These are phyloP conservation scores for Procambarus virginalis DNA, from an alignment of 1,140 invertebrate species.

Conservation along the genomic window DNA sequence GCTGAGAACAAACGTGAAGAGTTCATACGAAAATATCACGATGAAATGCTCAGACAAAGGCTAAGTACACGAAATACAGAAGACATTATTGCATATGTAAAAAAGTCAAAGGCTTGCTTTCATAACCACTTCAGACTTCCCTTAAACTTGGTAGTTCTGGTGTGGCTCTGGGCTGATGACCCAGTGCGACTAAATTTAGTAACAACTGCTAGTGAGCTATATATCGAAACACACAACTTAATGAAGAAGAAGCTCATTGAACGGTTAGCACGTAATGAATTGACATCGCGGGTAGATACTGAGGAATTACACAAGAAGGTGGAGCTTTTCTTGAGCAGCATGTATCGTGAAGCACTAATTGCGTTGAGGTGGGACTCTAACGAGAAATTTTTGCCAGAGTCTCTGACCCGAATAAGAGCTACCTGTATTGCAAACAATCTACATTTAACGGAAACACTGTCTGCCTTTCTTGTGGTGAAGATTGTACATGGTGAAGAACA, in stretches of 20 bases:
- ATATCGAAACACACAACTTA: conserved; percentile 6
- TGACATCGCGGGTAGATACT: neutral
- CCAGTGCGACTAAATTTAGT: neutral
- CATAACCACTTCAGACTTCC: conserved; percentile 19
- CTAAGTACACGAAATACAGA: conserved; percentile 25
- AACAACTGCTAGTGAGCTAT: conserved; percentile 31
- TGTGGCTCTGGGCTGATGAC: conserved; percentile 46
- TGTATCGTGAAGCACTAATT: conserved; percentile 8
- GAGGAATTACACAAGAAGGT: conserved; percentile 22
- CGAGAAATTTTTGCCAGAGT: conserved; percentile 10
- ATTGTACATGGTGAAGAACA: conserved; percentile 17
- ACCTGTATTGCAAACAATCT: conserved; percentile 13
- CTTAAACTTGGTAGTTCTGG: conserved; percentile 31
- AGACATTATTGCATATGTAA: conserved; percentile 1
- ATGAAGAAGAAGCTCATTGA: conserved; percentile 39
- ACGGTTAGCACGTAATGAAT: conserved; percentile 13
- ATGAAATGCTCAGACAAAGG: conserved; percentile 12
- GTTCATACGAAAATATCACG: conserved; percentile 25
- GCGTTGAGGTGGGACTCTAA: conserved; percentile 3
- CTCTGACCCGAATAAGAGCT: neutral
- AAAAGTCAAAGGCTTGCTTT: neutral
- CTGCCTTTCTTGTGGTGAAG: conserved; percentile 33
- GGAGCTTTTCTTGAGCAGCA: neutral
- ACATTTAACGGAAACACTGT: conserved; percentile 7
- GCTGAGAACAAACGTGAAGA: conserved; percentile 20